Conservation (phyloP, 2,113 vertebrate genomes). For the Fregetta grallaria region DNA sequence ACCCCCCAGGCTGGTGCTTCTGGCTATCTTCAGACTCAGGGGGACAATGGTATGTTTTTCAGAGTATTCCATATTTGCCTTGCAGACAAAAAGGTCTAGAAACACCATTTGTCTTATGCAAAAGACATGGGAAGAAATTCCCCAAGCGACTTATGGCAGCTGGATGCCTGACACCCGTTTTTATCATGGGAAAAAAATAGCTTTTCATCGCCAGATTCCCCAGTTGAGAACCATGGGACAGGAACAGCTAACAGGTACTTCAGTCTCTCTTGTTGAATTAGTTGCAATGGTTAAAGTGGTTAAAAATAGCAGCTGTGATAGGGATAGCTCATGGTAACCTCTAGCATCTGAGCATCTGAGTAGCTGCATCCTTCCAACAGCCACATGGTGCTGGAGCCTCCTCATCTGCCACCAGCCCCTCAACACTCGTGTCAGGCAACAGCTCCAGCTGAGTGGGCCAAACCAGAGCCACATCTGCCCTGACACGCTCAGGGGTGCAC, state of each 20-base stretch:
- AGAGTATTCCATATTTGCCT: background rate
- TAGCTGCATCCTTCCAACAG: background rate
- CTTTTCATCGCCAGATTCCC: background rate
- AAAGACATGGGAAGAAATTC: background rate
- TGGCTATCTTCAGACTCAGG: background rate
- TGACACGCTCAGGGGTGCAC: too few relatives aligned
- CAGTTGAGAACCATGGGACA: background rate
- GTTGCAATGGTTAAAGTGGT: background rate
- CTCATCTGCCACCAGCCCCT: background rate
- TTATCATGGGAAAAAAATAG: background rate
- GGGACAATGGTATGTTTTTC: rapidly evolving
- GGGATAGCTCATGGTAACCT: background rate
- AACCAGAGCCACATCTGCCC: background rate
- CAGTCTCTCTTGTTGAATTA: background rate
- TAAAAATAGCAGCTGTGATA: background rate
- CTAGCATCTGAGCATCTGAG: background rate
- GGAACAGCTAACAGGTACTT: background rate
- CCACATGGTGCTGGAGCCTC: background rate
- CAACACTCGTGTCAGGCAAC: rapidly evolving
- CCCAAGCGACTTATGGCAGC: background rate
- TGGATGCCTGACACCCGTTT: background rate
- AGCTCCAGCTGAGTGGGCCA: background rate
- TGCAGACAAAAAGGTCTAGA: background rate
- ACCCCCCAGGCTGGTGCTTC: background rate
- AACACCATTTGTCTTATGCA: background rate